Percentiles rank a stretch among this genome's conserved stretches.
Evolutionary conservation across 2,797 vertebrate genomes (phyloP).

Genomic region (Orestias chungarensis): DNA sequence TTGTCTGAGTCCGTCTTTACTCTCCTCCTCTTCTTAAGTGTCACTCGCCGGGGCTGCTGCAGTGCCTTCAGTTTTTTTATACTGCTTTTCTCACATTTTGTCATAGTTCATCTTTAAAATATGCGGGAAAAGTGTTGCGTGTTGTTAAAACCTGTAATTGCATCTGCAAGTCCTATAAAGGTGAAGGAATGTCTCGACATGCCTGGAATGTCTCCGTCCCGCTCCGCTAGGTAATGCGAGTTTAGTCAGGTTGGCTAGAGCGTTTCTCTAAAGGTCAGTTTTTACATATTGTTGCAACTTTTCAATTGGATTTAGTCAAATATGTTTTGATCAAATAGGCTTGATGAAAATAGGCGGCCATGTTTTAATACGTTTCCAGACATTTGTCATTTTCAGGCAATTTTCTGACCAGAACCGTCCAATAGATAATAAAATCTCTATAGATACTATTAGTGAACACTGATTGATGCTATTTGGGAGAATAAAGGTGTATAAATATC

Average conservation of each 20-base stretch:
- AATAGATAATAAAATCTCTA: too few relatives aligned
- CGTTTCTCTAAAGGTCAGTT: background rate
- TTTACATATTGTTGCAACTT: background rate
- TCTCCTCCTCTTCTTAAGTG: background rate
- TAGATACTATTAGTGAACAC: too few relatives aligned
- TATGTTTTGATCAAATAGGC: too few relatives aligned
- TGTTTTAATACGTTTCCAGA: too few relatives aligned
- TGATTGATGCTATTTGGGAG: too few relatives aligned
- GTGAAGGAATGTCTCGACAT: background rate
- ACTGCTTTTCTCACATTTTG: rapidly evolving
- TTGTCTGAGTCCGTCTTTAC: conserved; percentile 41
- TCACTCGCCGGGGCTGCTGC: background rate
- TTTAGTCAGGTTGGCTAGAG: background rate
- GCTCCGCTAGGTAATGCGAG: rapidly evolving
- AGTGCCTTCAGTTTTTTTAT: background rate
- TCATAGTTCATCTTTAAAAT: background rate
- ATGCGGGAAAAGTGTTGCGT: background rate
- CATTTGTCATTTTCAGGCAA: too few relatives aligned
- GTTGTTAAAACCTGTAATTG: too few relatives aligned
- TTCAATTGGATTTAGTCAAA: too few relatives aligned
- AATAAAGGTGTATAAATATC: too few relatives aligned
- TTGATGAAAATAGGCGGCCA: too few relatives aligned
- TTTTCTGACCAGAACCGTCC: too few relatives aligned
- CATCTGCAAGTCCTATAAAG: too few relatives aligned
- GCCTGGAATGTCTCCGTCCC: background rate